Evolutionary conservation across 2,888 invertebrate species (phyloP).

Genomic region (Cylindroiulus punctatus): DNA sequence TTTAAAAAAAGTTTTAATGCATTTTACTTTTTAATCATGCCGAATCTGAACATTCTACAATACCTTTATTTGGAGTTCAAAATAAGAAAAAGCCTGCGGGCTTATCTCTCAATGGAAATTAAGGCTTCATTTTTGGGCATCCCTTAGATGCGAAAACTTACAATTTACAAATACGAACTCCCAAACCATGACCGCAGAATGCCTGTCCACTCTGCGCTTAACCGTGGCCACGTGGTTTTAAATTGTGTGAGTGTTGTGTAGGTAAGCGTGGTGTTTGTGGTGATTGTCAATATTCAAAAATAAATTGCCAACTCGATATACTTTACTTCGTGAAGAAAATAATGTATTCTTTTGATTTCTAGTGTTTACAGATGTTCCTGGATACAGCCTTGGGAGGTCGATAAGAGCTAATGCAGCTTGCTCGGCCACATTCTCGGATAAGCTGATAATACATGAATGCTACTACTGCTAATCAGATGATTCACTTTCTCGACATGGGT

Average conservation of each 20-base stretch:
- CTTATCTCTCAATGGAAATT: too few species aligned
- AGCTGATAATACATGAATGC: too few species aligned
- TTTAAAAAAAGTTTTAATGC: too few species aligned
- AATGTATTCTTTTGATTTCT: neutral
- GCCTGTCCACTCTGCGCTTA: neutral
- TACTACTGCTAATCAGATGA: too few species aligned
- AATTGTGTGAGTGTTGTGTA: conserved; percentile 34
- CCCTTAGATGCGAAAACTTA: too few species aligned
- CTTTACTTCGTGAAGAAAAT: neutral
- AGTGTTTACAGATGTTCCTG: neutral
- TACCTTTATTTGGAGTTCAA: too few species aligned
- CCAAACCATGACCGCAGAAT: neutral
- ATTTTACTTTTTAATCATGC: too few species aligned
- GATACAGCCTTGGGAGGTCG: neutral
- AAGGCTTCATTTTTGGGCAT: too few species aligned
- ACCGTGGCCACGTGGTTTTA: neutral
- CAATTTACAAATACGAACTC: neutral
- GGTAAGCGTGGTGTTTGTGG: conserved; percentile 31
- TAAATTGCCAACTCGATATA: neutral
- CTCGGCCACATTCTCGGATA: too few species aligned
- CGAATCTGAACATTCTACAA: too few species aligned
- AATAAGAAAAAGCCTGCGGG: too few species aligned
- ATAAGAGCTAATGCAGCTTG: neutral
- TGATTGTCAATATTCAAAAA: neutral
- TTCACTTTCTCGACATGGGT: too few species aligned